Conservation (phyloP, 2,797 vertebrate species). For the Cygnus olor region DNA sequence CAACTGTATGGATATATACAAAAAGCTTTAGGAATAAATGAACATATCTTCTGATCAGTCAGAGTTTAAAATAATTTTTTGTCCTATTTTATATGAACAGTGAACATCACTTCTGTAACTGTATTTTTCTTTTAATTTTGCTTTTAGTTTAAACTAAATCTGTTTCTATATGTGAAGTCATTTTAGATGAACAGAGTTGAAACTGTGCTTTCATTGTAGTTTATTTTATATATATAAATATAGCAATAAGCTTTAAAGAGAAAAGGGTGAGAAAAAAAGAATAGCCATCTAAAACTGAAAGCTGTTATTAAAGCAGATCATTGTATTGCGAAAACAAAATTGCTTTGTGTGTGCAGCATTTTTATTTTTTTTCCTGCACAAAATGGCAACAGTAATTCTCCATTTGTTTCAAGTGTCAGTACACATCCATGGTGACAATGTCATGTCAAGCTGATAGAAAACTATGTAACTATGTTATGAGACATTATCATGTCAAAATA, state of each 20-base stretch:
- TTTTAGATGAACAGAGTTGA: neutral
- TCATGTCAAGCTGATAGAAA: neutral
- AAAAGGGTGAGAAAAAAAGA: neutral
- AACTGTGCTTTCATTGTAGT: neutral
- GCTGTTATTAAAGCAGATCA: neutral
- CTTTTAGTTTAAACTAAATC: neutral
- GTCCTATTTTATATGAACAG: neutral
- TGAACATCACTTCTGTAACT: neutral
- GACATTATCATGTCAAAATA: neutral
- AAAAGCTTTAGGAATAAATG: neutral
- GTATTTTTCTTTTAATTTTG: neutral
- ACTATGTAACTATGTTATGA: neutral
- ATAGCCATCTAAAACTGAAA: neutral
- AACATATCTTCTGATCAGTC: neutral
- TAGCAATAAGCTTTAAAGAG: neutral
- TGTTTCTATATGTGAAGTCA: neutral
- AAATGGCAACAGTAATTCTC: neutral
- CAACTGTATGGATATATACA: neutral
- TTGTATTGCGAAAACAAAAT: constrained; percentile 14
- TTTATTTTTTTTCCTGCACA: neutral
- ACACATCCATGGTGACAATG: neutral
- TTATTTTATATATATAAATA: neutral
- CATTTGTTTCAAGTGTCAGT: neutral
- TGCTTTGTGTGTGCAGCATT: neutral
- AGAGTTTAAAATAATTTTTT: neutral